Evolutionary conservation across 2,888 invertebrate species (phyloP).

Genomic region (Alloplasta piceator): DNA sequence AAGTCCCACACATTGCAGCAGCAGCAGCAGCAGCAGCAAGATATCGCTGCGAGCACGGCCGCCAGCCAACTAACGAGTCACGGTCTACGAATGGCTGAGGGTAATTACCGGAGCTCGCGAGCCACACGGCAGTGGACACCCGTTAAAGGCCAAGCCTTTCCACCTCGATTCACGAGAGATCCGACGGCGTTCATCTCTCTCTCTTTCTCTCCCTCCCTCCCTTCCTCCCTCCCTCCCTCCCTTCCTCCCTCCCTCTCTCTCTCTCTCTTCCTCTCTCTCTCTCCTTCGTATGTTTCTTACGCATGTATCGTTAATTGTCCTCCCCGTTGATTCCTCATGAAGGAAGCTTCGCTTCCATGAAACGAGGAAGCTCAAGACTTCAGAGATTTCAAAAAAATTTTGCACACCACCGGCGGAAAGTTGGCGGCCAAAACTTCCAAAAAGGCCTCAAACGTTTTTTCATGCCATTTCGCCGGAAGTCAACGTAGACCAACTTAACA

Average conservation of each 20-base stretch:
- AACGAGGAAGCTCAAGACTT: too few species aligned
- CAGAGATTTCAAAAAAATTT: too few species aligned
- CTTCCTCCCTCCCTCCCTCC: slow-evolving; percentile 26
- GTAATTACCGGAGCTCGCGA: slow-evolving; percentile 73
- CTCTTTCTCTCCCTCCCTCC: not conserved
- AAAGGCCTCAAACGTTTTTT: too few species aligned
- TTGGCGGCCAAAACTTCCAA: too few species aligned
- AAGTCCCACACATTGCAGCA: slow-evolving; percentile 5
- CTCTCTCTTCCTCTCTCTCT: too few species aligned
- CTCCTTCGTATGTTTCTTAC: slow-evolving; percentile 2
- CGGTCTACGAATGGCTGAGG: slow-evolving; percentile 75
- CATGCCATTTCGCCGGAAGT: too few species aligned
- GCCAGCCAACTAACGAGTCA: slow-evolving; percentile 76
- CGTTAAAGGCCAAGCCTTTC: slow-evolving; percentile 74
- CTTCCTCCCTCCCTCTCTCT: not conserved
- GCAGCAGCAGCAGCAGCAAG: too few species aligned
- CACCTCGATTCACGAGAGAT: slow-evolving; percentile 70
- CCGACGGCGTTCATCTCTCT: slow-evolving; percentile 9
- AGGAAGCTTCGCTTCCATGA: too few species aligned
- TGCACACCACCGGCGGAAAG: too few species aligned
- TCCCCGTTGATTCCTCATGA: not conserved
- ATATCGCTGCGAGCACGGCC: too few species aligned
- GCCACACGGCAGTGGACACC: slow-evolving; percentile 68
- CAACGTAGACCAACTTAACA: too few species aligned
- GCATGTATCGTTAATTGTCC: slow-evolving; percentile 31